These are phyloP conservation scores for Halichondria panicea DNA, from an alignment of 37 sponge, comb jelly and placozoan species.

Conservation along the genomic window DNA sequence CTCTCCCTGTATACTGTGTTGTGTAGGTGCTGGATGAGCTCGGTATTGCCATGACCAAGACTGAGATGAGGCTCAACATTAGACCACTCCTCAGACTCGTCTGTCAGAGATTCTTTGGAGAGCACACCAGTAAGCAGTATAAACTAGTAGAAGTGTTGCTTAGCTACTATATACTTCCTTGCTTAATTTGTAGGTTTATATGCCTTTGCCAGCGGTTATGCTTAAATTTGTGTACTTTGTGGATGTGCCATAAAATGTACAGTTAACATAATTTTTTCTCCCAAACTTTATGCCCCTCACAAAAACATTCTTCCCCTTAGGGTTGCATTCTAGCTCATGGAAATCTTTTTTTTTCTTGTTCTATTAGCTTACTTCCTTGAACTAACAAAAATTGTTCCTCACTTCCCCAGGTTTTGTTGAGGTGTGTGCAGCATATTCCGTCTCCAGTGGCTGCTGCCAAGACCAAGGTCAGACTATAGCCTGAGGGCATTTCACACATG, in stretches of 20 bases:
- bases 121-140: constrained; percentile 51
- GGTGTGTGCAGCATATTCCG: constrained; percentile 89
- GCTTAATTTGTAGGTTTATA: not conserved
- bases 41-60: constrained; percentile 77
- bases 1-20: too few species aligned
- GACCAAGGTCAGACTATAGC: constrained; percentile 52
- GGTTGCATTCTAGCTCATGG: too few species aligned
- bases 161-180: not conserved
- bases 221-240: not conserved
- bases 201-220: not conserved
- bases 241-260: not conserved
- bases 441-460: constrained; percentile 76
- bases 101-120: constrained; percentile 96
- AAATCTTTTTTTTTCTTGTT: not conserved
- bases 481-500: not conserved
- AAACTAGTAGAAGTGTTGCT: not conserved
- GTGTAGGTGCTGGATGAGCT: constrained; percentile 86
- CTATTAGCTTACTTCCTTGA: too few species aligned
- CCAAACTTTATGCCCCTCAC: not conserved
- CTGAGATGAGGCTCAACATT: constrained; percentile 89
- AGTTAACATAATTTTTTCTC: not conserved
- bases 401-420: constrained; percentile 97
- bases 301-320: too few species aligned
- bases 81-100: constrained; percentile 81
- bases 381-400: too few species aligned